Evolutionary conservation across 2,113 vertebrate genomes (phyloP), one percentile per base, ranked within the genome.

Genomic region (Tylochromis polylepis): DNA sequence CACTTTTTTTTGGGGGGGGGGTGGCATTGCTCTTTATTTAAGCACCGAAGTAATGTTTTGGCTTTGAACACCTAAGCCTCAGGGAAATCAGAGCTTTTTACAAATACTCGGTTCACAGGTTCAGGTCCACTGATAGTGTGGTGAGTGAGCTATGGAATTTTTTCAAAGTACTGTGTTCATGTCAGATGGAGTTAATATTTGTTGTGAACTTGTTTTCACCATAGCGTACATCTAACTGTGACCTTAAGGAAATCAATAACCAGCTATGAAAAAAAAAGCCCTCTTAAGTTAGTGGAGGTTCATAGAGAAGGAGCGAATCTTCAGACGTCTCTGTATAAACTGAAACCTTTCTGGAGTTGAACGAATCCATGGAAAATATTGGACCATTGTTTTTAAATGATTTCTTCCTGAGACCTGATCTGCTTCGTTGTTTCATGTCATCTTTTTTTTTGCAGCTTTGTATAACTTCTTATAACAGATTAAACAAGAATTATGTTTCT

Each of bases 1-100:
- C 62, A 43, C 81, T 22, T 67, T 90, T 93, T 65, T 93, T 77
- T 46, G 16, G 60, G 31, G 70, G 43, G n/a, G n/a, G n/a, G n/a
- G n/a, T n/a, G n/a, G 15, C 24, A 0, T 51, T 51, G 70, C 43
- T 75, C 16, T 75, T 75, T 75, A 31, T 43, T 75, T 75, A 75
- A 75, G 43, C 24, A 3, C 15, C 29, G 70, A 49, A 49, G 70
- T 31, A 51, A 51, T 75, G 70, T 51, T 75, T 75, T 75, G 70
- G 24, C 70, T 75, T 75, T 31, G 70, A 51, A 75, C 43, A 75
- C 70, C 16, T 51, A 31, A 29, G 43, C 70, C 70, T 75, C 24
- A 7, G 43, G 70, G 70, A 75, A 75, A 75, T 75, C 70, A 75
- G 16, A 20, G 24, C 70, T 75, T 75, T 75, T 75, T 75, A 75